Percentiles rank a stretch among this genome's conserved stretches.
These are phyloP conservation scores for Charanyca ferruginea DNA, from an alignment of 2,888 invertebrate species.

Conservation along the genomic window DNA sequence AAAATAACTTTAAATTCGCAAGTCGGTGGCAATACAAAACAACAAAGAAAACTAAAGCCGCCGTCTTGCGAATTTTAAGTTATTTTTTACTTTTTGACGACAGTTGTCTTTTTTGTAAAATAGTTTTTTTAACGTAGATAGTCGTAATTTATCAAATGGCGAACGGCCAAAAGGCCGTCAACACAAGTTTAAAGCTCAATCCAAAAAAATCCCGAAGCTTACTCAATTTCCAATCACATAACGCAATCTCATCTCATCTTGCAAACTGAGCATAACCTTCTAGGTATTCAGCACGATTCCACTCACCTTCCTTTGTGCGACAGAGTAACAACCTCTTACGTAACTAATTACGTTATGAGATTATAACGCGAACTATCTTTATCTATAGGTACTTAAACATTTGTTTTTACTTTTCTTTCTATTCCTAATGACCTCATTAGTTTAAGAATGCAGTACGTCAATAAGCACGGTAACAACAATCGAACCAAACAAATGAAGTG, in stretches of 20 bases:
- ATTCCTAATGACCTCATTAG: slow-evolving; percentile 37
- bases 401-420: slow-evolving; percentile 30
- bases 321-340: slow-evolving; percentile 56
- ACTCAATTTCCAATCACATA: neutral
- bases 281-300: neutral
- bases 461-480: too few species aligned
- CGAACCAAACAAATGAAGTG: neutral
- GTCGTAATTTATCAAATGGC: too few species aligned
- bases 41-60: too few species aligned
- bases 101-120: too few species aligned
- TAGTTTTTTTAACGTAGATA: too few species aligned
- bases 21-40: too few species aligned
- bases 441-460: slow-evolving; percentile 17
- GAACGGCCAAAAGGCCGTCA: too few species aligned
- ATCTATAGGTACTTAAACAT: slow-evolving; percentile 16
- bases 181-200: neutral
- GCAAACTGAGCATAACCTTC: slow-evolving; percentile 25
- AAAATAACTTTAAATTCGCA: too few species aligned
- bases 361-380: slow-evolving; percentile 49
- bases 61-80: too few species aligned
- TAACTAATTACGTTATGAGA: slow-evolving; percentile 53
- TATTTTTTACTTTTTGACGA: too few species aligned
- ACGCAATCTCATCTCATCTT: slow-evolving; percentile 17
- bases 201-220: neutral
- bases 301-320: slow-evolving; percentile 38